Evolutionary conservation across 2,888 invertebrate species (phyloP).

Genomic region (Sericinus montela): DNA sequence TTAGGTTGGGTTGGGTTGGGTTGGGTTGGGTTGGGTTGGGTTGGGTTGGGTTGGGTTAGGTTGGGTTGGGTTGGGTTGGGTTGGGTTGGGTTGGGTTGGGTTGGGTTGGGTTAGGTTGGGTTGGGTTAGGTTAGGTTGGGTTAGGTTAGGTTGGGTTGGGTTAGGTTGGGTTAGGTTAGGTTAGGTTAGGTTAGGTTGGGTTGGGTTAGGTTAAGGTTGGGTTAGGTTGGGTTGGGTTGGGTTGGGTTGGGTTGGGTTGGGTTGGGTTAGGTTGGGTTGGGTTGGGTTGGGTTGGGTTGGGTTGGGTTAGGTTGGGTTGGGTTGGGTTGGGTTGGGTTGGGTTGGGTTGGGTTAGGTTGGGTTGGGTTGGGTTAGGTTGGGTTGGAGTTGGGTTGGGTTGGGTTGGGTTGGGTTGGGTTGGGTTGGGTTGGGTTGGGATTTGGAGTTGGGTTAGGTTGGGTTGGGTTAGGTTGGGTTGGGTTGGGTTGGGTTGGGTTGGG

Average conservation of each 20-base stretch:
- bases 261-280: too few species aligned
- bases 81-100: conserved; percentile 24
- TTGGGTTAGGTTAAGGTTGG: conserved; percentile 25
- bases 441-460: too few species aligned
- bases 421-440: too few species aligned
- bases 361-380: too few species aligned
- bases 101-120: conserved; percentile 25
- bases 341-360: neutral
- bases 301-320: conserved; percentile 13
- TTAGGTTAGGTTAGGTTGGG: conserved; percentile 27
- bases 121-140: conserved; percentile 23
- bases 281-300: conserved; percentile 16
- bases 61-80: conserved; percentile 25
- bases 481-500: conserved; percentile 6
- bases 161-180: conserved; percentile 22
- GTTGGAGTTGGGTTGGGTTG: neutral
- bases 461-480: conserved; percentile 27
- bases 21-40: conserved; percentile 26
- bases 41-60: conserved; percentile 26
- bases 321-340: conserved; percentile 24
- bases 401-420: conserved; percentile 25
- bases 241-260: too few species aligned
- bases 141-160: neutral
- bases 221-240: neutral
- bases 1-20: conserved; percentile 25